Evolutionary conservation across 2,113 vertebrate species (phyloP).

Genomic region (Leuciscus idus): DNA sequence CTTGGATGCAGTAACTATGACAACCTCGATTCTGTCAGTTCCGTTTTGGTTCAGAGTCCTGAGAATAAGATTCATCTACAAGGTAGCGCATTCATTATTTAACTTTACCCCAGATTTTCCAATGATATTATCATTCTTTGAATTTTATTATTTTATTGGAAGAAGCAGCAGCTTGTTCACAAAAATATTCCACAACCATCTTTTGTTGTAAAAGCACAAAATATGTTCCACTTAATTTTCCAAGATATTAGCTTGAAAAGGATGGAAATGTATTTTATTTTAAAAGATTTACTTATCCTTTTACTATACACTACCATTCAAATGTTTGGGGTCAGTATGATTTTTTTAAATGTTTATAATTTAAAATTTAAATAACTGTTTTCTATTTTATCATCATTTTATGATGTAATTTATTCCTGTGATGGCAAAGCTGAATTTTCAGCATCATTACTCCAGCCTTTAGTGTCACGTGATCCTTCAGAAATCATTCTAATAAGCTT

Average conservation of each 20-base stretch:
- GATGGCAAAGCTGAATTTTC: neutral
- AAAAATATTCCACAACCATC: neutral
- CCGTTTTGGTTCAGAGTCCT: slow-evolving; percentile 85
- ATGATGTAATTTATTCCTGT: neutral
- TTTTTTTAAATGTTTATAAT: neutral
- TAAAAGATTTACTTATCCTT: neutral
- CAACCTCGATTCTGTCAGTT: slow-evolving; percentile 87
- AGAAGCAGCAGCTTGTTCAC: slow-evolving; percentile 61
- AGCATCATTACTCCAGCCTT: neutral
- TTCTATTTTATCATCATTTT: neutral
- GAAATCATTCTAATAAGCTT: neutral
- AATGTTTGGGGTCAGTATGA: neutral
- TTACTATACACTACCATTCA: neutral
- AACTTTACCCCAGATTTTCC: slow-evolving; percentile 67
- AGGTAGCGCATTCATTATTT: slow-evolving; percentile 79
- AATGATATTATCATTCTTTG: slow-evolving; percentile 72
- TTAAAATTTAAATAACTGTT: neutral
- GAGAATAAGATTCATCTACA: slow-evolving; percentile 87
- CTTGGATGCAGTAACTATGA: slow-evolving; percentile 88
- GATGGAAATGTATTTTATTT: neutral
- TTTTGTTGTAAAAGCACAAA: neutral
- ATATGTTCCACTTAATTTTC: neutral
- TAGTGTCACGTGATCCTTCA: neutral
- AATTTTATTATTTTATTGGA: slow-evolving; percentile 61
- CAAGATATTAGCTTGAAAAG: neutral